Conservation (phyloP, 2,797 vertebrate species). For the Lagocephalus sceleratus region DNA sequence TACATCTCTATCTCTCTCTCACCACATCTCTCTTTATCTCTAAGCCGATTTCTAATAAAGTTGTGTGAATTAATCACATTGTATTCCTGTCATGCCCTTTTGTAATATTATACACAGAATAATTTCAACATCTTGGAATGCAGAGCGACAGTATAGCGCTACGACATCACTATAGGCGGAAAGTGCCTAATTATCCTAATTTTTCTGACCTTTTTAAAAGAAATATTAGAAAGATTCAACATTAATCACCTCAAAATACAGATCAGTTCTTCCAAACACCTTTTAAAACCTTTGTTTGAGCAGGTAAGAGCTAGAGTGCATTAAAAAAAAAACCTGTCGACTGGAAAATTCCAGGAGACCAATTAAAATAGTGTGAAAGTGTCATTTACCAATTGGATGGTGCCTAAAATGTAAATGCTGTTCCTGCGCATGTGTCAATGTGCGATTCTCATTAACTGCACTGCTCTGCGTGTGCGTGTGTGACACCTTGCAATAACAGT, state of each 20-base stretch:
- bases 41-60: too few species aligned
- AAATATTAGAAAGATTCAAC: conserved; percentile 6
- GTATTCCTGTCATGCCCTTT: too few species aligned
- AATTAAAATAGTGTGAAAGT: conserved; percentile 67
- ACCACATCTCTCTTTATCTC: background rate
- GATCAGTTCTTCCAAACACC: conserved; percentile 20
- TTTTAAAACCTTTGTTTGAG: background rate
- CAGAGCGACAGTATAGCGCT: too few species aligned
- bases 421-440: conserved; percentile 34
- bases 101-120: too few species aligned
- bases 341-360: conserved; percentile 49
- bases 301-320: background rate
- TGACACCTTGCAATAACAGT: conserved; percentile 33
- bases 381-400: conserved; percentile 31
- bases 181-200: too few species aligned
- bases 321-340: conserved; percentile 13
- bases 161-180: too few species aligned
- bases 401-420: conserved; percentile 35
- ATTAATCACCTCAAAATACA: conserved; percentile 29
- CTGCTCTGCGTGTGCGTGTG: conserved; percentile 1
- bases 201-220: conserved; percentile 1
- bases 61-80: too few species aligned
- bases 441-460: conserved; percentile 30
- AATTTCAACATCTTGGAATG: too few species aligned
- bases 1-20: conserved; percentile 34